Conservation (phyloP, 2,797 vertebrate genomes). For the Somateria mollissima region DNA sequence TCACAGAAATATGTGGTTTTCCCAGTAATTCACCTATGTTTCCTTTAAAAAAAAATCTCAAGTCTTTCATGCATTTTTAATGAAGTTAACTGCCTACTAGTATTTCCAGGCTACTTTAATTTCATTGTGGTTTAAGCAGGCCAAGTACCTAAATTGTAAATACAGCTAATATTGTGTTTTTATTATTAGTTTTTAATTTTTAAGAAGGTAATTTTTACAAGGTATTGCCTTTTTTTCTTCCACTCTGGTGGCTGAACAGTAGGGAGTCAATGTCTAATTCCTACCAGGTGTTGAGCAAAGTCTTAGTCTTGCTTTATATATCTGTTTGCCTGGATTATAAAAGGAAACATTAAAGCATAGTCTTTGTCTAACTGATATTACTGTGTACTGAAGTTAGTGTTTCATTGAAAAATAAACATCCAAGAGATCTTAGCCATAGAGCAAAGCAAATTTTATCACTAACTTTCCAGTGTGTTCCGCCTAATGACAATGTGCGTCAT, state of each 20-base stretch:
- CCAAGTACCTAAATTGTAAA: neutral
- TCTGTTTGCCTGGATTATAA: neutral
- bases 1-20: neutral
- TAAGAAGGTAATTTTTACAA: neutral
- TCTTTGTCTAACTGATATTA: neutral
- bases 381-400: neutral
- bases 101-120: slow-evolving; percentile 6
- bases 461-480: neutral
- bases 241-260: neutral
- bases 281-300: neutral
- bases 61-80: neutral
- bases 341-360: neutral
- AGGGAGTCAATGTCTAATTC: neutral
- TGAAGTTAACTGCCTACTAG: neutral
- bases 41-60: neutral
- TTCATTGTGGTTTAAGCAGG: neutral
- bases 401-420: neutral
- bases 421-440: neutral
- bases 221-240: neutral
- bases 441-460: neutral
- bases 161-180: neutral
- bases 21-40: neutral
- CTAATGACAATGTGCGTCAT: neutral
- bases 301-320: neutral
- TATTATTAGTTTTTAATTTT: neutral